Conservation (phyloP, 2,797 vertebrate species). For the Cercopithecus mitis region DNA sequence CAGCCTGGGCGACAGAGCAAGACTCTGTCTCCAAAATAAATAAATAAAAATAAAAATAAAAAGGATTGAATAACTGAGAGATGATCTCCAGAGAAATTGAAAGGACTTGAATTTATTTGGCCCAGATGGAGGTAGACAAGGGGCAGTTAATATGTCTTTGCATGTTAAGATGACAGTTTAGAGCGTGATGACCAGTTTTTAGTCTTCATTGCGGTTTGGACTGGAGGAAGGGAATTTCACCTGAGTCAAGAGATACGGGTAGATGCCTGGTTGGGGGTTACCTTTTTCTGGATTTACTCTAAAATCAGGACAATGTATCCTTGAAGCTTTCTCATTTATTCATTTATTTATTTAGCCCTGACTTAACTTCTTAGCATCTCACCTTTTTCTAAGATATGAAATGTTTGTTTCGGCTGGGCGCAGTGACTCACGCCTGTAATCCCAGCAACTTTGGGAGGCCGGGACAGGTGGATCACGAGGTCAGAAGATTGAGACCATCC, state of each 20-base stretch:
- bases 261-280: background rate
- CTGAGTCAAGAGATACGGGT: background rate
- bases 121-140: conserved; percentile 8
- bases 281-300: conserved; percentile 31
- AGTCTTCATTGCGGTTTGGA: background rate
- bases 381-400: conserved; percentile 36
- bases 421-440: background rate
- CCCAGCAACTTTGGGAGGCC: background rate
- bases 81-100: conserved; percentile 7
- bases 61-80: conserved; percentile 11
- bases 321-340: background rate
- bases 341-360: background rate
- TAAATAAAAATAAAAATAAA: background rate
- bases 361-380: background rate
- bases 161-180: background rate
- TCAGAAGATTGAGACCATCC: background rate
- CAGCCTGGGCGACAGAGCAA: too few species aligned
- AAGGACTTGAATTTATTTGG: conserved; percentile 14
- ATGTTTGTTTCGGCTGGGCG: background rate
- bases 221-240: background rate
- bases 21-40: too few species aligned
- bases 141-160: background rate
- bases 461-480: background rate
- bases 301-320: background rate
- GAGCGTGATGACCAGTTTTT: background rate